These are phyloP conservation scores for Pholis gunnellus DNA, from an alignment of 2,113 vertebrate genomes.

Conservation along the genomic window DNA sequence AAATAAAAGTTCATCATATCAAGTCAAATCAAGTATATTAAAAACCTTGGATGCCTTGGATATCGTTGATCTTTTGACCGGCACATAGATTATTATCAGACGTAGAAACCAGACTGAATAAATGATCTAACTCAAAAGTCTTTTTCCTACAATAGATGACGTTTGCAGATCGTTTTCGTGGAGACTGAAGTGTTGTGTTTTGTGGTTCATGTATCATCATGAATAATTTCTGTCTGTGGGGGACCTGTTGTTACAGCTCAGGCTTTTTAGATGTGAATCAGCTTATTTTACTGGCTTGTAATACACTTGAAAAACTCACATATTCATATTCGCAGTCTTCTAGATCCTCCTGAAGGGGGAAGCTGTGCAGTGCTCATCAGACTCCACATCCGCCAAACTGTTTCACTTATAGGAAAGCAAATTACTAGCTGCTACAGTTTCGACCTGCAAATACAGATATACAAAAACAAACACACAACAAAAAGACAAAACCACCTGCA, in stretches of 20 bases:
- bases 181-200: slow-evolving; percentile 44
- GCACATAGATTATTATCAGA: not conserved
- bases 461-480: slow-evolving; percentile 1
- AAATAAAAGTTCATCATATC: not conserved
- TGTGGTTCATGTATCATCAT: slow-evolving; percentile 36
- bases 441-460: not conserved
- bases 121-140: not conserved
- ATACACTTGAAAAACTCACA: slow-evolving; percentile 18
- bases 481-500: not conserved
- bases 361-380: not conserved
- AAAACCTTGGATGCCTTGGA: not conserved
- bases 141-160: not conserved
- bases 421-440: not conserved
- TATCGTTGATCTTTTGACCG: not conserved
- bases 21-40: not conserved
- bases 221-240: slow-evolving; percentile 41
- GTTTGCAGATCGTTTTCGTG: slow-evolving; percentile 1
- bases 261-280: slow-evolving; percentile 28
- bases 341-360: not conserved
- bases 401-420: slow-evolving; percentile 9
- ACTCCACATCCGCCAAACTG: not conserved
- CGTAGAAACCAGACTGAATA: not conserved
- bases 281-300: slow-evolving; percentile 31
- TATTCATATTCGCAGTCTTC: slow-evolving; percentile 6
- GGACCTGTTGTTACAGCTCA: slow-evolving; percentile 19